Evolutionary conservation across 2,888 invertebrate genomes (phyloP).

Genomic region (Cenopis cana): DNA sequence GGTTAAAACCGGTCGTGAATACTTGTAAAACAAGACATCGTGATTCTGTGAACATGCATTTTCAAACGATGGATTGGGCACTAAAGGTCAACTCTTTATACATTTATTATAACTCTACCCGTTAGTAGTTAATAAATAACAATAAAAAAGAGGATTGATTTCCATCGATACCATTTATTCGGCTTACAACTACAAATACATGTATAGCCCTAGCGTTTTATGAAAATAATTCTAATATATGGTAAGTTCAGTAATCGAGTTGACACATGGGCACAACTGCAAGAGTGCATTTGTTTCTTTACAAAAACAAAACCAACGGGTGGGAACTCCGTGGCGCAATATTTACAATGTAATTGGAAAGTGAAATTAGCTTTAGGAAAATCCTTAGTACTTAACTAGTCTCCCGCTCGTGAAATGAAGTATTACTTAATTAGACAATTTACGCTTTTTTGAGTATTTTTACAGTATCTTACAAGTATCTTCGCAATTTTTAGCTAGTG

Average conservation of each 20-base stretch:
- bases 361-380: constrained; percentile 19
- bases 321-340: constrained; percentile 1
- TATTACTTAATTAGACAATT: background rate
- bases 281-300: constrained; percentile 13
- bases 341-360: background rate
- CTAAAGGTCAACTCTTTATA: background rate
- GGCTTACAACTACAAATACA: constrained; percentile 77
- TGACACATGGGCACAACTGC: constrained; percentile 8
- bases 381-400: constrained; percentile 2
- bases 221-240: constrained; percentile 53
- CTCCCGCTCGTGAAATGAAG: background rate
- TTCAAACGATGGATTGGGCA: background rate
- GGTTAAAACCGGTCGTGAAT: too few relatives aligned
- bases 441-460: constrained; percentile 12
- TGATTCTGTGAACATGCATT: background rate
- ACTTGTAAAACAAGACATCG: too few relatives aligned
- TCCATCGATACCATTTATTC: constrained; percentile 74
- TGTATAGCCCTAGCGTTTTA: constrained; percentile 65
- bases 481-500: background rate
- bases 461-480: background rate
- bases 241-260: constrained; percentile 34
- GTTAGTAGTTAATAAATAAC: background rate
- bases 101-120: background rate
- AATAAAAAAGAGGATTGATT: constrained; percentile 36
- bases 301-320: background rate